Base-by-base conservation (phyloP, 2,113 vertebrate species). In the Corythornis madagascariensis region DNA sequence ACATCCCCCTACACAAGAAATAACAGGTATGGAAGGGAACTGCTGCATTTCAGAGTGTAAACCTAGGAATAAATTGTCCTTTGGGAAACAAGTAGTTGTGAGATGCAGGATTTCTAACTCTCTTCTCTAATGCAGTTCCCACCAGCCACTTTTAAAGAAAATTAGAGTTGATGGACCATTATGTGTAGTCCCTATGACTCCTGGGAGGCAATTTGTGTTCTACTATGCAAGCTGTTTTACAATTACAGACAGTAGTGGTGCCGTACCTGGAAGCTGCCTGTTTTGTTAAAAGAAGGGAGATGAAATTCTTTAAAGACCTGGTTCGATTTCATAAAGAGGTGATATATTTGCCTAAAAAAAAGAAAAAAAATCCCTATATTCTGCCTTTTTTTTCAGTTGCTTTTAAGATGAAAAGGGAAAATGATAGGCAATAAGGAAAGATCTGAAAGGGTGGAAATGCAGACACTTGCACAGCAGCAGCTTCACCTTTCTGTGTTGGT, bases 141-240 rank as follows among this genome's bases (percentile, higher is more conserved):
- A 78, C 45, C 42, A 65, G 72, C 19, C 57, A 70, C 73, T 89
- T 78, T 55, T 72, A 72, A 61, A 82, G 86, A 78, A 92, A 90
- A 94, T 95, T 63, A 76, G 86, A 89, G 66, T 53, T 92, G 92
- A 89, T 92, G 89, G 83, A 40, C 66, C 59, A 85, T 75, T 90
- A 56, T 24, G 10, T 69, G 92, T 60, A 79, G 78, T 29, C 74
- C 47, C 22, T n/a, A 3, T 65, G 83, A 53, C 90, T 87, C 87
- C 43, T 89, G 71, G 75, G 79, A 89, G 42, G 31, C 93, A 86
- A 79, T 89, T 72, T 92, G 24, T 81, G 63, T 70, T 84, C 56
- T 0, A 71, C 69, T 67, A 13, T 33, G 43, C 61, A 38, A 92
- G 59, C 24, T 65, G 22, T 89, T 84, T 56, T 28, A 84, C 57